Evolutionary conservation across 1,140 invertebrate species (phyloP).

Genomic region (Helicorthomorpha holstii): DNA sequence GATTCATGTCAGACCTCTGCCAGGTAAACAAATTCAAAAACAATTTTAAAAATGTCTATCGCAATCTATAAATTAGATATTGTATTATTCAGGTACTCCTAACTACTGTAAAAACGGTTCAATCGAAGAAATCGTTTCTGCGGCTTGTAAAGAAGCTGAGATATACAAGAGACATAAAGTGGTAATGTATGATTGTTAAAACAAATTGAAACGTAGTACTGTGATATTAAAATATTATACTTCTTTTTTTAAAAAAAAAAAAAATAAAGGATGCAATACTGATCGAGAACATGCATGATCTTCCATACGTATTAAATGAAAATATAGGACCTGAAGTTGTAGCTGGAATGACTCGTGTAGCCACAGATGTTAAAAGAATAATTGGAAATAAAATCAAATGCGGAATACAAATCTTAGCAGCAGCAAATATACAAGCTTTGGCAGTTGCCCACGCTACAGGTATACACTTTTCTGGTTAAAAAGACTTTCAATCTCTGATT

Average conservation of each 20-base stretch:
- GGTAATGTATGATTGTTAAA: constrained; percentile 29
- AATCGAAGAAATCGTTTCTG: constrained; percentile 33
- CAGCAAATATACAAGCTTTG: constrained; percentile 55
- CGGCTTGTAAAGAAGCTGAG: constrained; percentile 37
- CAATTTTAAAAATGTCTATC: background rate
- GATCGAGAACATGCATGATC: constrained; percentile 74
- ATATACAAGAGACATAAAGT: constrained; percentile 36
- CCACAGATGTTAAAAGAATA: constrained; percentile 32
- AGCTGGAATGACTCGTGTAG: constrained; percentile 46
- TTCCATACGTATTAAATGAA: constrained; percentile 46
- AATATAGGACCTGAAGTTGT: constrained; percentile 47
- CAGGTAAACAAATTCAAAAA: constrained; percentile 39
- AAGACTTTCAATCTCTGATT: constrained; percentile 4
- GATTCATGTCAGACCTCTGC: constrained; percentile 51
- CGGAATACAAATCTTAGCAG: constrained; percentile 54
- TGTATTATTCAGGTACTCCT: background rate
- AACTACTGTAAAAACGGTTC: constrained; percentile 18
- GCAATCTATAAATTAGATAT: background rate
- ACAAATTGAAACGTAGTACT: background rate
- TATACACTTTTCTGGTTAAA: constrained; percentile 9
- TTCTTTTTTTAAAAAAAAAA: constrained; percentile 8
- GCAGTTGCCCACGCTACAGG: constrained; percentile 52
- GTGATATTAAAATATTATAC: too few species aligned
- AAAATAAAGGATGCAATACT: constrained; percentile 47
- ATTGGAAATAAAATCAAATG: constrained; percentile 33